Percentiles rank a stretch among this genome's conserved stretches.
phyloP scores from a whole-genome alignment of 2,888 invertebrate genomes.

The Cantharis rufa region DNA sequence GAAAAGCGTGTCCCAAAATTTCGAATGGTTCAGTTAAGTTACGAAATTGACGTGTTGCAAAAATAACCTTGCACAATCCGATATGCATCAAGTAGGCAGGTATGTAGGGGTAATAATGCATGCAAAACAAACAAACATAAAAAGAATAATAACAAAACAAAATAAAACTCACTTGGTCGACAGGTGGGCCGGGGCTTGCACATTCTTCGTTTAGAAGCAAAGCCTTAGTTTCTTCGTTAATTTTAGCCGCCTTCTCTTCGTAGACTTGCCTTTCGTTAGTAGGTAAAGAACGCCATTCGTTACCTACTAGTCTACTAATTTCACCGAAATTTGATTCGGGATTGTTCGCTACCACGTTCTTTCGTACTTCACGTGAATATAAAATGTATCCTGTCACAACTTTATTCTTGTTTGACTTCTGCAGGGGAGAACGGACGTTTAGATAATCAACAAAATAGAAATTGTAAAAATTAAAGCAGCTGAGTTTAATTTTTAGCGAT shows the following conservation, averaged over 20 bases:
- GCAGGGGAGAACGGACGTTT: conserved; percentile 27
- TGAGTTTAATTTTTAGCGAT: neutral
- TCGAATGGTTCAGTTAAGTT: neutral
- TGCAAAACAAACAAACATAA: neutral
- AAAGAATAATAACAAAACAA: neutral
- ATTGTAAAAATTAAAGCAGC: neutral
- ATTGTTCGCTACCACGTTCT: conserved; percentile 89
- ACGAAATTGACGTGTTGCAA: neutral
- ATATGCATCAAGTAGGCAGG: neutral
- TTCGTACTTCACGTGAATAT: conserved; percentile 95
- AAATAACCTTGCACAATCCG: neutral
- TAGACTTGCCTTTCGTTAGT: conserved; percentile 88
- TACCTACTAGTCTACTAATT: conserved; percentile 74
- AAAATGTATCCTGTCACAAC: conserved; percentile 96
- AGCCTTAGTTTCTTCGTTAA: conserved; percentile 85
- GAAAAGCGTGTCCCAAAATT: neutral
- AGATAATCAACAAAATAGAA: neutral
- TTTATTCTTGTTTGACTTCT: conserved; percentile 70
- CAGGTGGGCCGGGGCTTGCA: conserved; percentile 53
- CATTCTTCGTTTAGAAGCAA: conserved; percentile 61
- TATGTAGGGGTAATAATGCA: neutral
- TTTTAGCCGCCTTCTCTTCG: conserved; percentile 89
- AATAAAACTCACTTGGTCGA: conserved; percentile 46
- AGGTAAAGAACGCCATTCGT: conserved; percentile 92
- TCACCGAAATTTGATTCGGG: conserved; percentile 93